Conservation (phyloP, 2,797 vertebrate species). For the Alauda arvensis region DNA sequence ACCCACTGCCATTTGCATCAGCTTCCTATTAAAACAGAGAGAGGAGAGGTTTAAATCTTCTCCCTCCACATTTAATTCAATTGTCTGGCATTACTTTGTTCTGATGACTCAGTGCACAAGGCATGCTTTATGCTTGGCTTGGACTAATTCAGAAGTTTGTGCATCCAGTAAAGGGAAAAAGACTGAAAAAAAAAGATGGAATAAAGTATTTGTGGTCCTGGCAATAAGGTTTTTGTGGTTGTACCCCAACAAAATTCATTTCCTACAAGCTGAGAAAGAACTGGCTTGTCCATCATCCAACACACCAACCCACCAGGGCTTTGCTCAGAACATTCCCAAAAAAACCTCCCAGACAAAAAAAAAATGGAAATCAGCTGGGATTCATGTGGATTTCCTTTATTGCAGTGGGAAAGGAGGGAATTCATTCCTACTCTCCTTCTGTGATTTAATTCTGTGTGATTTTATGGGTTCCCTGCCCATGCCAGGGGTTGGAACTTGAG, state of each 20-base stretch:
- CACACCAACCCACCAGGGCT: background rate
- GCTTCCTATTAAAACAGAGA: conserved; percentile 4
- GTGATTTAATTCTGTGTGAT: background rate
- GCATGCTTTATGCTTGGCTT: background rate
- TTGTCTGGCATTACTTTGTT: background rate
- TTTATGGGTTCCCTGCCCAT: background rate
- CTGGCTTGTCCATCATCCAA: background rate
- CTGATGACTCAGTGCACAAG: background rate
- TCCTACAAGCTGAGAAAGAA: background rate
- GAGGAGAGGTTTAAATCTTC: conserved; percentile 18
- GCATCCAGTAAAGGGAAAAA: background rate
- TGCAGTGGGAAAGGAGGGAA: background rate
- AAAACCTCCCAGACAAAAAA: background rate
- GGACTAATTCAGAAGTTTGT: background rate
- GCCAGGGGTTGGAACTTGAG: background rate
- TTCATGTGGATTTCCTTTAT: background rate
- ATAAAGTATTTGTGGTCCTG: rapidly evolving
- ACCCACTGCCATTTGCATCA: conserved; percentile 36
- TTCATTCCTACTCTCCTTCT: background rate
- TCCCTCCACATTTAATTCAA: conserved; percentile 51
- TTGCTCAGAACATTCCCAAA: background rate
- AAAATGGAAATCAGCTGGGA: background rate
- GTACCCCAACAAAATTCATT: background rate
- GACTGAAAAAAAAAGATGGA: background rate
- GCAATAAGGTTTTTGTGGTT: background rate